These are phyloP conservation scores for Callospermophilus lateralis DNA, from an alignment of 2,113 vertebrate genomes.

Conservation along the genomic window DNA sequence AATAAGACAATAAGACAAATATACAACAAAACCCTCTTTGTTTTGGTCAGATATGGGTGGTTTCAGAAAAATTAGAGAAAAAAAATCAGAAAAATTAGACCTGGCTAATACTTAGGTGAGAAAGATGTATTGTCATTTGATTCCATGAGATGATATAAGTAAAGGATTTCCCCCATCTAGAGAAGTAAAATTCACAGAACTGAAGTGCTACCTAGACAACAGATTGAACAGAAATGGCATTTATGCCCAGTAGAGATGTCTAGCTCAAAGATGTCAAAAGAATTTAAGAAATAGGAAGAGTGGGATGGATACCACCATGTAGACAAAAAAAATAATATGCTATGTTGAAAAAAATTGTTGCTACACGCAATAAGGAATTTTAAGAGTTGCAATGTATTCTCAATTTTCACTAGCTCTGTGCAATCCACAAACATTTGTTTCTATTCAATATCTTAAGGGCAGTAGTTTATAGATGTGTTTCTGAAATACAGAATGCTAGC, in stretches of 20 bases:
- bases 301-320: neutral
- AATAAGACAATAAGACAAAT: neutral
- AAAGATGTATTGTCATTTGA: neutral
- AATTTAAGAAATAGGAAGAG: neutral
- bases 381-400: neutral
- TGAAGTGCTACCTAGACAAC: neutral
- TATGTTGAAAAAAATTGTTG: neutral
- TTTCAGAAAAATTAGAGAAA: neutral
- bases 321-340: neutral
- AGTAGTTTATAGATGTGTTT: neutral
- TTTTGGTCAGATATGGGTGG: neutral
- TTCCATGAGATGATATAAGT: neutral
- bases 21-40: neutral
- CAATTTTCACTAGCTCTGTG: neutral
- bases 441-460: neutral
- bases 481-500: neutral
- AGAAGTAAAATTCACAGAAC: neutral
- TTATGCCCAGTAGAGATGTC: neutral
- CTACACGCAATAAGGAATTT: neutral
- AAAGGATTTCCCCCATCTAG: neutral
- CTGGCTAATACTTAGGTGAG: neutral
- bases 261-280: neutral
- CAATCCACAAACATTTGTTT: neutral
- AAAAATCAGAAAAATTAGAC: neutral
- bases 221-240: neutral